Evolutionary conservation across 53 echinoderm and acorn worm genomes (phyloP).

Genomic region (Zoroaster sp.): DNA sequence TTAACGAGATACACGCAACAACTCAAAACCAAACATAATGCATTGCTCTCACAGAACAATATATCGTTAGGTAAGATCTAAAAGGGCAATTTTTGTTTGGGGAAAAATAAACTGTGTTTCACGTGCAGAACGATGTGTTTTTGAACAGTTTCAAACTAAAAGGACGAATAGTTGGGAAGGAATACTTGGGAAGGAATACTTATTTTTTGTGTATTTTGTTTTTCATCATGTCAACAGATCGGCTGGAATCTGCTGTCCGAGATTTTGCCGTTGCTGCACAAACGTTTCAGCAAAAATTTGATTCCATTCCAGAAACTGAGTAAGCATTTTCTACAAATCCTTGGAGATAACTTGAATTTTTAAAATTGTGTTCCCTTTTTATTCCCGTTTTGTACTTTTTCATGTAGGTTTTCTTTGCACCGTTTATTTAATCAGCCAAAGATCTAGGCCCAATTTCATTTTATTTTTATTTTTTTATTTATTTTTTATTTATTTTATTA

Average conservation of each 20-base stretch:
- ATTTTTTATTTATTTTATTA: no score
- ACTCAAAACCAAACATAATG: conserved; percentile 2
- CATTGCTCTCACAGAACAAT: neutral
- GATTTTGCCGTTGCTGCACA: neutral
- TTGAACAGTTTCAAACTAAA: no score
- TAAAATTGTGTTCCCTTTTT: neutral
- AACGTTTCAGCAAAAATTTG: conserved; percentile 16
- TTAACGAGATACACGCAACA: conserved; percentile 51
- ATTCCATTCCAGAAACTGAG: neutral
- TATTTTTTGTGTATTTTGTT: neutral
- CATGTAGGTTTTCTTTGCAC: neutral
- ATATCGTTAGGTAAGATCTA: conserved; percentile 1
- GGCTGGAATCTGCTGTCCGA: neutral
- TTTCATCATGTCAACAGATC: neutral
- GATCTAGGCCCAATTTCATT: no score
- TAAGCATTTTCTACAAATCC: neutral
- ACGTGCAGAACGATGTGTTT: neutral
- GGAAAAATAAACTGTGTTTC: neutral
- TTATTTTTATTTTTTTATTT: no score
- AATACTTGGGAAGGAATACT: no score
- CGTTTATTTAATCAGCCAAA: no score
- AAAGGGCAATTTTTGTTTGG: neutral
- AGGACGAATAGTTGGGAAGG: no score
- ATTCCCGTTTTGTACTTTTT: neutral
- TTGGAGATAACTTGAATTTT: no score